Evolutionary conservation across 2,113 vertebrate species (phyloP), one percentile per base, ranked within the genome.

Genomic region (Okapia johnstoni): DNA sequence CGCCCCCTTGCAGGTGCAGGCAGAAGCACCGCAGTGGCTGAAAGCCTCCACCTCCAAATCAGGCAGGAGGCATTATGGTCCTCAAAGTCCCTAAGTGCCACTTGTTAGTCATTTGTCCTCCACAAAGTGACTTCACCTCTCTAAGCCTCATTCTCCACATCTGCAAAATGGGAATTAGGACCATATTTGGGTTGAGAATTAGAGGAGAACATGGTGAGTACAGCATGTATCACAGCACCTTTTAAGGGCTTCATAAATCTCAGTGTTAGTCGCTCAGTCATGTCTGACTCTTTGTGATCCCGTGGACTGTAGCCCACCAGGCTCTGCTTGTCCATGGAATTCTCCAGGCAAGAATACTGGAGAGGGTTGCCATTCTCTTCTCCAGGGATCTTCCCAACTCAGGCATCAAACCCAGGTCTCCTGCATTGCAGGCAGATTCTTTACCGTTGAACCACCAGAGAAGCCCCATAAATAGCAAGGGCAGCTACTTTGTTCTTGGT

Each of bases 1-100:
- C 7, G 2, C 17, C 30, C 25, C 7, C n/a, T 55, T 26, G 48
- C 23, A 0, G 1, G 33, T 0, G 9, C 25, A 94, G 43, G 9
- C 25, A 25, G 21, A 2, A 54, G 81, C 63, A 17, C 13, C 14
- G 52, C 43, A 4, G 2, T 21, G 54, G 36, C 13, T 13, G 2
- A 58, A 57, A 94, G 50, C 21, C 40, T 50, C 50, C 8, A 7
- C 33, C 33, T 52, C 7, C 13, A 28, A 43, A 36, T 3, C 12
- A 70, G n/a, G 7, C 6, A 60, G 40, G 52, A 70, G 43, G 14
- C 3, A 63, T 16, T 73, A 58, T 7, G 57, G 88, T 10, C 43
- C 28, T 36, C 55, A 46, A 30, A 57, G 19, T 60, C 26, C 17
- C 2, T 12, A 1, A 73, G 3, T 23, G 46, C 28, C n/a, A 25